Evolutionary conservation across 2,113 vertebrate species (phyloP).

Genomic region (Chrysochloris asiatica): DNA sequence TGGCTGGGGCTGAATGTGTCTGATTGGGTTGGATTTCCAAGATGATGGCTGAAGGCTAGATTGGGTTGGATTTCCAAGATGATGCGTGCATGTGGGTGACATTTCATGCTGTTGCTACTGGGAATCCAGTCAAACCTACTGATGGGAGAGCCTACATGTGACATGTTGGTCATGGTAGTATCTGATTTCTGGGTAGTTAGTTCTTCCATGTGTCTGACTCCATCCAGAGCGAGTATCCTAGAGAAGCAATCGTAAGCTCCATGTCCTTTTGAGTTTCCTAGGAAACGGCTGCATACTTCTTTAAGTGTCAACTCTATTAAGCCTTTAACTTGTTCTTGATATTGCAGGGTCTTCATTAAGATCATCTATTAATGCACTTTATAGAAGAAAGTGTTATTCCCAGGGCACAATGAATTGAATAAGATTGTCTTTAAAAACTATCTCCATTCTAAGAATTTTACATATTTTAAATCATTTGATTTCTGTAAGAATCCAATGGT

Average conservation of each 20-base stretch:
- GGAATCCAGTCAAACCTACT: background rate
- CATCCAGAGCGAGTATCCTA: background rate
- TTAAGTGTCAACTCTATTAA: background rate
- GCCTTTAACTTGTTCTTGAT: background rate
- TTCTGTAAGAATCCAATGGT: background rate
- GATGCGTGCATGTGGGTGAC: background rate
- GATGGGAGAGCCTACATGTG: background rate
- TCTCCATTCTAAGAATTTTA: background rate
- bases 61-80: background rate
- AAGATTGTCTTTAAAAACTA: background rate
- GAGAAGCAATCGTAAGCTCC: background rate
- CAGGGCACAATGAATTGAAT: background rate
- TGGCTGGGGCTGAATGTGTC: background rate
- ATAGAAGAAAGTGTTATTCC: background rate
- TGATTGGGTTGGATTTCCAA: background rate
- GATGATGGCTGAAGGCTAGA: background rate
- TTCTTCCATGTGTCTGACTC: background rate
- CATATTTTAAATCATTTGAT: slow-evolving; percentile 19
- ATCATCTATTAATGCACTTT: background rate
- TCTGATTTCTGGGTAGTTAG: background rate
- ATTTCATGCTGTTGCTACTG: background rate
- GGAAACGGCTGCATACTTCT: background rate
- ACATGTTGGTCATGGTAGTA: background rate
- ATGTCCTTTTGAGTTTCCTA: background rate
- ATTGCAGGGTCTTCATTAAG: slow-evolving; percentile 11